Percentiles rank a stretch among this genome's conserved stretches.
Conservation (phyloP, 2,888 invertebrate species). For the Agrotis ipsilon region DNA sequence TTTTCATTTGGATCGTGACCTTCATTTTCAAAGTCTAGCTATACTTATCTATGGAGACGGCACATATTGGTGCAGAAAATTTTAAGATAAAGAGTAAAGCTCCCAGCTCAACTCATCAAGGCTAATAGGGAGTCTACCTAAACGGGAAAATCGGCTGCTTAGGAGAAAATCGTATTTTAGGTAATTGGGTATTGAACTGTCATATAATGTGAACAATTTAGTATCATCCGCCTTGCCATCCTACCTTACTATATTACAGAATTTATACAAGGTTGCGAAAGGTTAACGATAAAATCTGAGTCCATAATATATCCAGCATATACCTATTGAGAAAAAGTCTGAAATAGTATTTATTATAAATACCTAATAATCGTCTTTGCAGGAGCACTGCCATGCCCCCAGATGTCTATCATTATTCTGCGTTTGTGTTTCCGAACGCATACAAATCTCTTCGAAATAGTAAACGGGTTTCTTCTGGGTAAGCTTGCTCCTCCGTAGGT, state of each 20-base stretch:
- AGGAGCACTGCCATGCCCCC: no score
- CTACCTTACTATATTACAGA: neutral
- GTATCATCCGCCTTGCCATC: neutral
- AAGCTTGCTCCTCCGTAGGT: no score
- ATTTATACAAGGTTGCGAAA: neutral
- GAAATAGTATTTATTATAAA: neutral
- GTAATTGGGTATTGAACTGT: conserved; percentile 26
- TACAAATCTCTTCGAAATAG: no score
- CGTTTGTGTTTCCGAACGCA: no score
- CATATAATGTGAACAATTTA: neutral
- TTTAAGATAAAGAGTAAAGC: conserved; percentile 50
- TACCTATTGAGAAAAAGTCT: neutral
- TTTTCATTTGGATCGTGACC: no score
- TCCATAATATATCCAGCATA: no score
- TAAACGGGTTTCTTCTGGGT: no score
- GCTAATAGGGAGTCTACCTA: conserved; percentile 39
- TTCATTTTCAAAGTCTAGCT: no score
- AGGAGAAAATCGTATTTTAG: conserved; percentile 18
- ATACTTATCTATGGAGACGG: neutral
- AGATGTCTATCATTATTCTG: no score
- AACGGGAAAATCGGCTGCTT: conserved; percentile 16
- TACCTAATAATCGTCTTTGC: no score
- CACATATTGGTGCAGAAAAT: no score
- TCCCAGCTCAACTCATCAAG: conserved; percentile 39
- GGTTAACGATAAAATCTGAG: neutral